Base-by-base conservation (phyloP, 1,140 invertebrate genomes). In the Drosophila arawakana region DNA sequence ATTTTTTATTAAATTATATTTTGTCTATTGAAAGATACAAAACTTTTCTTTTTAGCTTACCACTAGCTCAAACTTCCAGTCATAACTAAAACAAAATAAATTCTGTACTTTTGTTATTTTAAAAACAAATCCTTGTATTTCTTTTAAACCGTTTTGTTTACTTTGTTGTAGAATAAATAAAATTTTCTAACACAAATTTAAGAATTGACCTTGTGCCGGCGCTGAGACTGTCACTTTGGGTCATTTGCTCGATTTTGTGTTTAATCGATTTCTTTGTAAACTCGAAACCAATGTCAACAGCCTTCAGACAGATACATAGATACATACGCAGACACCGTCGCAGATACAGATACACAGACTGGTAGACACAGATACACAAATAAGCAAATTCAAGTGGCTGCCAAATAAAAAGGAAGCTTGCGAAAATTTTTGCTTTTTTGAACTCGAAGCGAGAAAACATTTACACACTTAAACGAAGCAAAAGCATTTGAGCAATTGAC, bases 181-280 rank as follows among this genome's bases (percentile, higher is more conserved):
- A 62, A 62, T 69, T 41, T 62, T 47, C 34, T 25, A 60, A 55
- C 65, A 25, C n/a, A 43, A 70, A 57, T 69, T 57, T 69, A 49
- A 62, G 44, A 63, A 55, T 49, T 70, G 72, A 74, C 72, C 72
- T 74, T 74, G 72, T 61, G 71, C 55, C 47, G 41, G 8, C 7
- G n/a, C 13, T 55, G 54, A 6, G 25, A 30, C 43, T 57, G 44
- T 43, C 52, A 71, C 50, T 73, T 68, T 61, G 71, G 71, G 71
- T 73, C 71, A 73, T 73, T 73, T 73, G 59, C 69, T 76, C 69
- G 59, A 52, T 65, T 65, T 74, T 62, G 46, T 58, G 72, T 69
- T 77, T 77, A 77, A 77, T 77, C 75, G 75, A 74, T 77, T 77
- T 69, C 49, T 69, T 77, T 73, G 71, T 73, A 69, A 74, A 74